A percentile compares a stretch with the other conserved stretches of the same genome.
Conservation (phyloP, 2,888 invertebrate species). For the Harpalus rubripes region DNA sequence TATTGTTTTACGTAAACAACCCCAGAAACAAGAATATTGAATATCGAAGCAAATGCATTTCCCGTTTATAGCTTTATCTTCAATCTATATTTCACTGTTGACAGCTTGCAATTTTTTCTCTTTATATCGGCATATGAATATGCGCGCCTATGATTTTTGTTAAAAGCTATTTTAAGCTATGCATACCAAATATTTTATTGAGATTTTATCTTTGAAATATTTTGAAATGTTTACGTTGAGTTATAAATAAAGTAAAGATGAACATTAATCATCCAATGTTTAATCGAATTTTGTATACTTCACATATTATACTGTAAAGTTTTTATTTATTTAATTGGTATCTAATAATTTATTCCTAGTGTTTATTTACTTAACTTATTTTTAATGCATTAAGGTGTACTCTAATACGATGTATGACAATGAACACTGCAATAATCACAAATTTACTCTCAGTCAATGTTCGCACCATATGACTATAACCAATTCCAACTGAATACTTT, state of each 20-base stretch:
- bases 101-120: background rate
- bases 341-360: too few species aligned
- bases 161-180: conserved; percentile 23
- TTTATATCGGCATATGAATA: background rate
- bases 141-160: background rate
- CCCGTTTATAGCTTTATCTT: conserved; percentile 33
- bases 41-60: conserved; percentile 21
- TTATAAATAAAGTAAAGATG: conserved; percentile 21
- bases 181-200: conserved; percentile 26
- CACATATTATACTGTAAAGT: too few species aligned
- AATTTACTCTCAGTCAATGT: too few species aligned
- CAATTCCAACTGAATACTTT: too few species aligned
- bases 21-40: conserved; percentile 40
- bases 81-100: conserved; percentile 23
- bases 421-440: too few species aligned
- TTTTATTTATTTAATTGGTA: too few species aligned
- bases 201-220: conserved; percentile 2
- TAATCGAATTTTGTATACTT: background rate
- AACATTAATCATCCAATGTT: conserved; percentile 1
- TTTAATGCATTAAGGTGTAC: too few species aligned
- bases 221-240: background rate
- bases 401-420: too few species aligned
- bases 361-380: too few species aligned
- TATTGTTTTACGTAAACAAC: conserved; percentile 36
- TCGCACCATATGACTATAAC: too few species aligned